Base-by-base conservation (phyloP, 2,888 invertebrate genomes). In the Ellobium chinense region DNA sequence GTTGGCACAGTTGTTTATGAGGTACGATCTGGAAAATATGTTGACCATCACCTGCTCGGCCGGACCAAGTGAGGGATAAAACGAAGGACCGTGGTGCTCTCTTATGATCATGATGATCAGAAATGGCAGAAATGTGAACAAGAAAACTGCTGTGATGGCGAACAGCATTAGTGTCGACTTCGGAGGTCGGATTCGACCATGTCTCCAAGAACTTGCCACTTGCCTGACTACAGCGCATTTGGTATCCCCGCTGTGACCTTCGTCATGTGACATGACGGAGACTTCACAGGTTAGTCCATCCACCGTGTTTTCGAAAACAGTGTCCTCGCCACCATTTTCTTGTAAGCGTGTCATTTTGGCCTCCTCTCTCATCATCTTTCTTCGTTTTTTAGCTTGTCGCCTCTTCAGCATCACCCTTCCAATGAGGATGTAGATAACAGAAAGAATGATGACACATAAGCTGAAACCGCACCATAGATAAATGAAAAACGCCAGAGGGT, bases 1-100 rank as follows among this genome's bases (percentile, higher is more conserved):
- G 76, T 87, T 87, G 36, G 85, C 79, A 62, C 85, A 82, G 82
- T 84, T 86, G 82, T 87, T 87, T 39, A 86, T 82, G 27, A 86
- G 70, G 78, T 85, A 85, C 21, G 85, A 86, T n/a, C 85, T 77
- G 24, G 84, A 60, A 62, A 85, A 85, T 27, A 86, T 75, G 60
- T 84, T 84, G 14, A 85, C 84, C 2, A 78, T 18, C 4, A 86
- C 39, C 62, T 85, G 78, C n/a, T 82, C 69, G 0, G 14, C 18
- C 7, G 76, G 62, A 18, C 36, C 82, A 37, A 86, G 73, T 4
- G 69, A 72, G 12, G 74, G 62, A 58, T 85, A 85, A 63, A 86
- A 85, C 9, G 27, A 46, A 1, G 56, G 65, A 14, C 84, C 83
- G 0, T 72, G 34, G 36, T 68, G 75, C 21, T 82, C 78, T 14